Evolutionary conservation across 1,140 invertebrate genomes (phyloP).

Genomic region (Anastrepha obliqua): DNA sequence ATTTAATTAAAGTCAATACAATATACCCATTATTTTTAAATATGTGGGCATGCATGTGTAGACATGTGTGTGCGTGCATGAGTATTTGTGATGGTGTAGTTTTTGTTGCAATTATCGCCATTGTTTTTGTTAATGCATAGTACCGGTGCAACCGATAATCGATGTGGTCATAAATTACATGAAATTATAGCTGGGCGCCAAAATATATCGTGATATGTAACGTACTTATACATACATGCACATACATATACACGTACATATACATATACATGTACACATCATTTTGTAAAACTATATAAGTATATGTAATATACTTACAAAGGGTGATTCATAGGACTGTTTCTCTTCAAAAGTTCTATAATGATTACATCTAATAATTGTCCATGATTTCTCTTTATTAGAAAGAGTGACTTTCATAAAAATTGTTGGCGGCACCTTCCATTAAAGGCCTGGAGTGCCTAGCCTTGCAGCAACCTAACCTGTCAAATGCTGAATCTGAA

Average conservation of each 20-base stretch:
- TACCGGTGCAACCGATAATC: constrained; percentile 16
- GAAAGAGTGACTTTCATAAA: too few relatives aligned
- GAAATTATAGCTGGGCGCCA: constrained; percentile 23
- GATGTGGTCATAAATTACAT: constrained; percentile 50
- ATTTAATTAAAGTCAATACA: constrained; percentile 47
- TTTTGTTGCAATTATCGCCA: constrained; percentile 43
- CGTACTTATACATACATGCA: neutral
- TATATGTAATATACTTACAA: too few relatives aligned
- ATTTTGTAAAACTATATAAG: too few relatives aligned
- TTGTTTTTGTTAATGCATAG: neutral
- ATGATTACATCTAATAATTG: too few relatives aligned
- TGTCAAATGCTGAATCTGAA: too few relatives aligned
- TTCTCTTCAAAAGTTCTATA: too few relatives aligned
- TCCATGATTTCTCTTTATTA: too few relatives aligned
- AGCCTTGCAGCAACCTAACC: too few relatives aligned
- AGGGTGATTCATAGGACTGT: too few relatives aligned
- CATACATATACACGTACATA: neutral
- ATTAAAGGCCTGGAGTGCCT: too few relatives aligned
- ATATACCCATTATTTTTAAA: constrained; percentile 52
- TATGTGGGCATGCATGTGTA: neutral
- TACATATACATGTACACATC: neutral
- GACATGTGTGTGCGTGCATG: too few relatives aligned
- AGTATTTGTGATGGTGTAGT: neutral
- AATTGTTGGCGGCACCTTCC: too few relatives aligned
- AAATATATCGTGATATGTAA: neutral